Base-by-base conservation (phyloP, 2,888 invertebrate species). In the Cheilosia pagana region DNA sequence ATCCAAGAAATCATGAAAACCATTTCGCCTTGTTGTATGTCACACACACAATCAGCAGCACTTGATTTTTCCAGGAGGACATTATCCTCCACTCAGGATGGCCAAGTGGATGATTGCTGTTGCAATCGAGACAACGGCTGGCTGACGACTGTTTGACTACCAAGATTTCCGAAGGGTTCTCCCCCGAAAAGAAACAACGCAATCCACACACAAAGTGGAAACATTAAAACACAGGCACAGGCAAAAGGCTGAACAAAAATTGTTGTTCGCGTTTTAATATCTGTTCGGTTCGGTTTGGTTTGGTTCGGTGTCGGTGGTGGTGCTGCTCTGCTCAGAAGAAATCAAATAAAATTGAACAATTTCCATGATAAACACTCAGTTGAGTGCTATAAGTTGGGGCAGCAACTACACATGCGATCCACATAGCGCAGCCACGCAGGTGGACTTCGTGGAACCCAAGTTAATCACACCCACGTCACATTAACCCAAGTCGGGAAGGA, bases 81-180 rank as follows among this genome's bases (percentile, higher is more conserved):
- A 77, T 53, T 57, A 74, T 83, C 68, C 74, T 63, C 82, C 60
- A 70, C 48, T 59, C 23, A 76, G 85, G 85, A 79, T 76, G 39
- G 55, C 67, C 71, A 71, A 76, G 85, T 71, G 85, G 85, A 57
- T 81, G 81, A 85, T 81, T 85, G 85, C 78, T 85, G 81, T 71
- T 81, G 85, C 85, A 85, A 85, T 81, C 85, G 76, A 81, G 81
- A 76, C 85, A 85, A 85, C 85, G 85, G 85, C 76, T 71, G 75
- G 81, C 70, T 81, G 75, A 85, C 81, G 65, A 85, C 85, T 85
- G 76, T 59, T 81, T 63, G 65, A 43, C 71, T 50, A 81, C 43
- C 41, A 81, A 76, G 81, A 81, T 81, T 85, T 76, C 71, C 75
- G 75, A 75, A 81, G 59, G 68, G 70, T 71, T 71, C 79, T 65